Evolutionary conservation across 2,113 vertebrate species (phyloP).

Genomic region (Leptobrachium ailaonicum): DNA sequence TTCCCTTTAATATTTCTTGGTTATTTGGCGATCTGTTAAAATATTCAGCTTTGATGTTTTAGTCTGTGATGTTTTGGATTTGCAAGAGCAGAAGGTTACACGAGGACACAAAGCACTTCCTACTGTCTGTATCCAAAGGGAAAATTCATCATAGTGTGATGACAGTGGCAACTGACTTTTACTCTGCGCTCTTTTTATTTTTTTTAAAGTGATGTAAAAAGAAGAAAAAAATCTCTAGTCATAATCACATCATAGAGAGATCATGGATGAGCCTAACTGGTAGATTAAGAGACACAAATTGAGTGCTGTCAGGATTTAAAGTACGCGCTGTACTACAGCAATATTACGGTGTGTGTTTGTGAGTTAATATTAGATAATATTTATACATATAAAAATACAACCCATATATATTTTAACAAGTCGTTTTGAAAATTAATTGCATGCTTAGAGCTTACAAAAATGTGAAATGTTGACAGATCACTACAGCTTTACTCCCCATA

Average conservation of each 20-base stretch:
- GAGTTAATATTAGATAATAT: no score
- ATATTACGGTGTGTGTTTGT: no score
- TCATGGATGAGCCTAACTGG: not conserved
- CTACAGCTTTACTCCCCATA: no score
- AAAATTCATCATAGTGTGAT: constrained; percentile 22
- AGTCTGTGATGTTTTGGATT: constrained; percentile 11
- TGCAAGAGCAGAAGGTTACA: constrained; percentile 37
- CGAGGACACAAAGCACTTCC: constrained; percentile 39
- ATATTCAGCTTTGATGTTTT: constrained; percentile 26
- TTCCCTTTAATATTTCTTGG: not conserved
- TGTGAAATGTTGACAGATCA: no score
- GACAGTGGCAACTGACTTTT: constrained; percentile 28
- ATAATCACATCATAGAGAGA: not conserved
- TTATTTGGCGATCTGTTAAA: not conserved
- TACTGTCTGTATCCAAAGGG: constrained; percentile 15
- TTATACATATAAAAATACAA: no score
- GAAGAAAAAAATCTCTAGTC: constrained; percentile 1
- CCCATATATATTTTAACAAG: no score
- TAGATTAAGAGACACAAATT: not conserved
- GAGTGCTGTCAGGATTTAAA: no score
- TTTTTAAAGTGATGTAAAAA: not conserved
- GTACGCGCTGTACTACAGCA: no score
- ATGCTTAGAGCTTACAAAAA: no score
- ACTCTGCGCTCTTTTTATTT: not conserved
- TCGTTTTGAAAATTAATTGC: no score